Conservation (phyloP, 64 coral and sea anemone genomes). For the Astreopora myriophthalma region DNA sequence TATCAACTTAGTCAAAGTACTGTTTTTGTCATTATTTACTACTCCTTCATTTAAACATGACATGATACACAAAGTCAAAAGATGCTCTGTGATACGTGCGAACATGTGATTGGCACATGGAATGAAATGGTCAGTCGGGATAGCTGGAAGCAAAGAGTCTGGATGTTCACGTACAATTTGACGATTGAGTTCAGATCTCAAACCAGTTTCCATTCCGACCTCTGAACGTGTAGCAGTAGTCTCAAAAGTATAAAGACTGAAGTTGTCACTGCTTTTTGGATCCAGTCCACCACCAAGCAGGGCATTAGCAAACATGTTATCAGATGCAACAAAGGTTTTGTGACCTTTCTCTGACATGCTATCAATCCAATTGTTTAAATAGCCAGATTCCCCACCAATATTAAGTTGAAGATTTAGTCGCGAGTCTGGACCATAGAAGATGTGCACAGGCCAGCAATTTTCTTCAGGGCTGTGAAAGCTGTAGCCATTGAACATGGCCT, state of each 20-base stretch:
- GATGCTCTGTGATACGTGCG: constrained; percentile 61
- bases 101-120: constrained; percentile 60
- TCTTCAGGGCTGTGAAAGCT: constrained; percentile 73
- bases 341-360: constrained; percentile 37
- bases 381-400: constrained; percentile 3
- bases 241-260: constrained; percentile 47
- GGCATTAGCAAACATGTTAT: constrained; percentile 63
- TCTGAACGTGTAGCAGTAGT: constrained; percentile 16
- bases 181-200: not conserved
- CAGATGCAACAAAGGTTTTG: constrained; percentile 17
- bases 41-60: constrained; percentile 57
- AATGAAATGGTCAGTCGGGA: no score
- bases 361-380: not conserved
- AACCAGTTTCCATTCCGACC: not conserved
- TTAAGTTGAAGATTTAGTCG: constrained; percentile 69
- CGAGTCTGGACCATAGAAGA: constrained; percentile 59
- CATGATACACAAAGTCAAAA: constrained; percentile 69
- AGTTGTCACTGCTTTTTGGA: constrained; percentile 42
- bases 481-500: constrained; percentile 51
- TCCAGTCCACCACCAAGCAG: constrained; percentile 45
- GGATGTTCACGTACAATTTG: constrained; percentile 65
- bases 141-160: constrained; percentile 11
- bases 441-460: constrained; percentile 56
- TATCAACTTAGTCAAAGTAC: constrained; percentile 31
- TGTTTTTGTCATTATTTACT: constrained; percentile 40